Percentiles rank a stretch among this genome's conserved stretches.
These are phyloP conservation scores for Liodrosophila aerea DNA, from an alignment of 2,888 invertebrate genomes.

Conservation along the genomic window DNA sequence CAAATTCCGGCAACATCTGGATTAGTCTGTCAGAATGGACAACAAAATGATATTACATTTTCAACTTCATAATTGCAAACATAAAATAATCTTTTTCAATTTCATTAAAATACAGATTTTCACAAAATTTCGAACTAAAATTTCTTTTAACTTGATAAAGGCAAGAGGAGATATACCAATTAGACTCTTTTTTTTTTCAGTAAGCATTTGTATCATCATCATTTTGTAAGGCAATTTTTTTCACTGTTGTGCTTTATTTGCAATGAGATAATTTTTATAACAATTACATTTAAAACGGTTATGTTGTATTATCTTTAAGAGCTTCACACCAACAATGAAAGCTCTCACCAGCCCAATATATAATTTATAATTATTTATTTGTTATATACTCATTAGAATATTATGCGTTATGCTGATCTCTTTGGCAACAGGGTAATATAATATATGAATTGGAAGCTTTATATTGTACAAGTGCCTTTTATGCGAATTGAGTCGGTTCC, in stretches of 20 bases:
- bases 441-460: conserved; percentile 3
- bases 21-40: conserved; percentile 16
- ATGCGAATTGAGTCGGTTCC: not conserved
- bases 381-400: conserved; percentile 46
- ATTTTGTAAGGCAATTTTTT: conserved; percentile 1
- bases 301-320: conserved; percentile 31
- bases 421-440: conserved; percentile 27
- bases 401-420: conserved; percentile 63
- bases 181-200: too few relatives aligned
- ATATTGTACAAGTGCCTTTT: conserved; percentile 25
- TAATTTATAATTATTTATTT: conserved; percentile 25
- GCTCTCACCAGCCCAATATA: conserved; percentile 77
- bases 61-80: conserved; percentile 12
- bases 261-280: conserved; percentile 1
- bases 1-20: conserved; percentile 79
- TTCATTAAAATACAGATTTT: conserved; percentile 45
- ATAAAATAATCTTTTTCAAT: conserved; percentile 39
- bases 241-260: conserved; percentile 23
- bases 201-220: too few relatives aligned
- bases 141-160: too few relatives aligned
- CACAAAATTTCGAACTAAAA: conserved; percentile 20
- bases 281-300: conserved; percentile 19
- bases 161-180: too few relatives aligned
- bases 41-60: conserved; percentile 8
- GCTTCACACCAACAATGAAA: conserved; percentile 62